Evolutionary conservation across 2,888 invertebrate species (phyloP), one percentile per base, ranked within the genome.

Genomic region (Eupithecia exiguata): DNA sequence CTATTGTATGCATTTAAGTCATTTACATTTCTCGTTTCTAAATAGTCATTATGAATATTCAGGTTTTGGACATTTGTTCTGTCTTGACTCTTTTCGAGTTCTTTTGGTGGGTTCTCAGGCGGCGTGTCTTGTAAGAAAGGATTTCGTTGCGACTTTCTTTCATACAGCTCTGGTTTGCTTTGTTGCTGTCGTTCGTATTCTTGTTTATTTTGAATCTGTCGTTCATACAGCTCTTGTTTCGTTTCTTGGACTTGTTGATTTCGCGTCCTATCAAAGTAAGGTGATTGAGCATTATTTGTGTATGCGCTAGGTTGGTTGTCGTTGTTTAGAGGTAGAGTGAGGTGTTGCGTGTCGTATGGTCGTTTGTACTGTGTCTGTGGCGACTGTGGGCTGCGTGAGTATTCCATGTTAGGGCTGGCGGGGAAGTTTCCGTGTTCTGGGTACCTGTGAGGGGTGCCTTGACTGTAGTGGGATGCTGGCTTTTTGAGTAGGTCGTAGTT

Each of bases 401-500:
- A 95, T 80, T 95, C 95, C 82, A 94, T 91, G 78, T 88, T 90
- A 69, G 88, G 89, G 82, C 89, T 91, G 75, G 80, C 88, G 79
- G 89, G 88, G 78, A 92, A 92, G 81, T 90, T 92, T 69, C 86
- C 88, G 82, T 92, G 89, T 38, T 92, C 91, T 80, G 90, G 91
- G 84, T 92, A 90, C 83, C 91, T 91, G 85, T 92, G 90, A 87
- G 84, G 90, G 82, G 89, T 91, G 89, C 89, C 89, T 87, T 92
- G 92, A 85, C 90, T 92, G 84, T 93, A 94, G 82, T 94, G 94
- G 89, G 94, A 94, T 88, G 93, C 91, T 83, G 94, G 94, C 80
- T 94, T 93, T 91, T 94, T 93, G 80, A 94, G 91, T 87, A 94
- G 87, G 83, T 95, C 95, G 84, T 94, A 94, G 85, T 94, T 95